Conservation (phyloP, 1,140 invertebrate genomes). For the Zophobas atratus region DNA sequence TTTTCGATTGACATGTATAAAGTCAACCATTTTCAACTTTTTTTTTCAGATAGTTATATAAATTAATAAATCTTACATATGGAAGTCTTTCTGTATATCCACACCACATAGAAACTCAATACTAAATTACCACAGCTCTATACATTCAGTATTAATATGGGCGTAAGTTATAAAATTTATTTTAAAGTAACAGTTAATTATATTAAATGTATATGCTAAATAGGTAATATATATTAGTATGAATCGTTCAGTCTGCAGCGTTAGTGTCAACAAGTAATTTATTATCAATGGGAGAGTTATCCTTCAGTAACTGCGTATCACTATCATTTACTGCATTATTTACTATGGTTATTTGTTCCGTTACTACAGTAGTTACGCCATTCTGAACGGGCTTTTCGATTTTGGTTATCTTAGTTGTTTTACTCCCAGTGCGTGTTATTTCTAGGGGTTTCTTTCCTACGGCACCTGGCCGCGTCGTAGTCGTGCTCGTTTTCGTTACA, state of each 20-base stretch:
- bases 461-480: conserved; percentile 45
- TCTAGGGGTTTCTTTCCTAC: conserved; percentile 59
- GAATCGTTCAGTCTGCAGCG: conserved; percentile 39
- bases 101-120: conserved; percentile 57
- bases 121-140: conserved; percentile 62
- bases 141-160: conserved; percentile 55
- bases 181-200: conserved; percentile 60
- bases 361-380: conserved; percentile 57
- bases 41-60: conserved; percentile 43
- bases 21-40: conserved; percentile 49
- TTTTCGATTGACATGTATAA: conserved; percentile 45
- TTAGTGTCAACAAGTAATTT: conserved; percentile 56
- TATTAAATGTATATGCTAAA: conserved; percentile 55
- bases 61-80: conserved; percentile 50
- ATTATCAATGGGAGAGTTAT: conserved; percentile 64
- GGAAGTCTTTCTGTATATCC: conserved; percentile 52
- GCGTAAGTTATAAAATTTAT: conserved; percentile 60
- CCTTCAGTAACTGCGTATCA: conserved; percentile 60
- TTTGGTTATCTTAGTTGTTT: conserved; percentile 60
- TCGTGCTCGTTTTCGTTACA: conserved; percentile 57
- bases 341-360: conserved; percentile 59
- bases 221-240: conserved; percentile 53
- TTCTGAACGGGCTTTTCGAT: conserved; percentile 62
- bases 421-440: conserved; percentile 49
- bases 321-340: conserved; percentile 52